Evolutionary conservation across 1,140 invertebrate species (phyloP).

Genomic region (Psix sp.): DNA sequence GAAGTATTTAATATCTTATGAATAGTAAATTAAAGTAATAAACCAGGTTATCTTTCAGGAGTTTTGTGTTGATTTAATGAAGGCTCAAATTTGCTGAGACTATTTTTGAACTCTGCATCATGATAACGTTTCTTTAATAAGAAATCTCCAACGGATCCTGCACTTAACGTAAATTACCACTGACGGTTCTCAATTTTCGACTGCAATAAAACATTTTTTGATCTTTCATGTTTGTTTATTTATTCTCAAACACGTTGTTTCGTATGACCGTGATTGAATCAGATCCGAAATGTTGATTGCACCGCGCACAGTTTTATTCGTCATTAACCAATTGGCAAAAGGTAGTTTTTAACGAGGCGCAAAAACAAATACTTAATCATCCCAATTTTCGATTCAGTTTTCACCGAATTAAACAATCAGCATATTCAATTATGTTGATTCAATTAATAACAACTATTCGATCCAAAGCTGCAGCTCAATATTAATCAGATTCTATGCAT

Average conservation of each 20-base stretch:
- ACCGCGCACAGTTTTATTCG: constrained; percentile 4
- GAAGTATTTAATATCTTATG: no score
- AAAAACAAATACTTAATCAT: constrained; percentile 33
- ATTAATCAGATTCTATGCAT: constrained; percentile 18
- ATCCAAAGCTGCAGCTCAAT: constrained; percentile 13
- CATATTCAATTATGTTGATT: constrained; percentile 27
- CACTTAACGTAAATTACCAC: no score
- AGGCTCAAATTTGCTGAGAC: no score
- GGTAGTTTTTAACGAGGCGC: constrained; percentile 4
- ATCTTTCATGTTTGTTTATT: not conserved
- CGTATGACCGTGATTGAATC: constrained; percentile 3
- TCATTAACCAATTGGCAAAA: constrained; percentile 10
- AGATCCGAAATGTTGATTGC: constrained; percentile 9
- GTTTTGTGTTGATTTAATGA: no score
- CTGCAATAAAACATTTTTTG: no score
- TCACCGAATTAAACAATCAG: constrained; percentile 26
- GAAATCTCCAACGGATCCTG: no score
- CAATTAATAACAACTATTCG: constrained; percentile 21
- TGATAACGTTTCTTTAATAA: no score
- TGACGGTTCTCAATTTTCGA: no score
- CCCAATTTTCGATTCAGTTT: constrained; percentile 23
- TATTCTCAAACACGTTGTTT: not conserved
- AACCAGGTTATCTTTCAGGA: no score
- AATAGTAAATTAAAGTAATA: no score
- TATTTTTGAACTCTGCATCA: no score